Base-by-base conservation (phyloP, 2,113 vertebrate genomes). In the Rhegmatorhina hoffmannsi region DNA sequence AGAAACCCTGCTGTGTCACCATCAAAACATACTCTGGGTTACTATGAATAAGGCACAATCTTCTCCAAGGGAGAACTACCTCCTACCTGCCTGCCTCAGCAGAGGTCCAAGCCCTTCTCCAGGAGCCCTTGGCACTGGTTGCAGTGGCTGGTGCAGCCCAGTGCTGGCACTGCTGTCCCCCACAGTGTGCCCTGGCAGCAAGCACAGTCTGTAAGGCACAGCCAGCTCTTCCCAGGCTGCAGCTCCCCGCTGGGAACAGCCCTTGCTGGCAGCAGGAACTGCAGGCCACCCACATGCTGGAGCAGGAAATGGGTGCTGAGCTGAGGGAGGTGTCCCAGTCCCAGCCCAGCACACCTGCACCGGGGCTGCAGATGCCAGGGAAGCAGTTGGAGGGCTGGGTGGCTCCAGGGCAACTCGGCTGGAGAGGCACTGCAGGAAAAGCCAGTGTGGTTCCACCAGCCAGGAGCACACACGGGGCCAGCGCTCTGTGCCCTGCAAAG, bases 161-260 rank as follows among this genome's bases (percentile, higher is more conserved):
- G 7, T 1, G 60, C 2, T 0, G 0, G 43, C 58, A 36, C 10
- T 0, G 1, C 36, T 15, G 21, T 9, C 17, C 11, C 23, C 34
- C 33, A 52, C 7, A 12, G 31, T 2, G 13, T 25, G 49, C 13
- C 36, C 33, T 6, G 16, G 33, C 63, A 73, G 58, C 29, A 34
- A n/a, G 21, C 26, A 26, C 19, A 63, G 33, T 34, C 23, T 25
- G 58, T 34, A 36, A 84, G 70, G 50, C 55, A 44, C 34, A 31
- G 56, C 6, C n/a, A 17, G 6, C 24, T 67, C 64, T 8, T 43
- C 23, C 38, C 36, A 68, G 73, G 52, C 21, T 31, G 7, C 53
- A 47, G 6, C 69, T 67, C 4, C 0, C 31, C 13, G 7, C 26
- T 81, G 20, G 15, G 47, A 74, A 50, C 0, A 43, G n/a, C 36